Evolutionary conservation across 2,113 vertebrate species (phyloP).

Genomic region (Oreochromis spilurus): DNA sequence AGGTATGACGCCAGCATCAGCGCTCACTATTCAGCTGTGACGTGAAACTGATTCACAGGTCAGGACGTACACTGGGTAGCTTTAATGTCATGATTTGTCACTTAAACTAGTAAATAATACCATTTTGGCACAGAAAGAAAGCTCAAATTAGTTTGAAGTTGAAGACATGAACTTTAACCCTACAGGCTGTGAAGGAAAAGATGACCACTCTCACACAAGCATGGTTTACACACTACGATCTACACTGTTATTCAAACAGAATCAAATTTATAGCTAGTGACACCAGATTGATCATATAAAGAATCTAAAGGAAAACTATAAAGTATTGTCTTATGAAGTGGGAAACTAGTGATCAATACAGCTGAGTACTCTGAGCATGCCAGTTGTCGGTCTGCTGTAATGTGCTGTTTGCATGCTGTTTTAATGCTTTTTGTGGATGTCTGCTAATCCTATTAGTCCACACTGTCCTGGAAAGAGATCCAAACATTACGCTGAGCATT

Average conservation of each 20-base stretch:
- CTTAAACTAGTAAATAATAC: neutral
- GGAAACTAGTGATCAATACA: neutral
- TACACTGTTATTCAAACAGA: neutral
- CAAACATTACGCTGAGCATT: neutral
- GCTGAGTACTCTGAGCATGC: neutral
- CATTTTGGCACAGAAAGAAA: neutral
- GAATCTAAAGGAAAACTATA: neutral
- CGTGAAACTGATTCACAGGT: neutral
- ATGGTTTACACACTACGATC: neutral
- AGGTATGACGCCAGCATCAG: neutral
- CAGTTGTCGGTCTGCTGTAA: neutral
- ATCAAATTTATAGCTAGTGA: neutral
- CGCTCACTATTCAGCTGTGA: neutral
- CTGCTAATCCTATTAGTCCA: neutral
- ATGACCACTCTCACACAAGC: neutral
- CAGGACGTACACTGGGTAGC: neutral
- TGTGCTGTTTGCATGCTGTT: neutral
- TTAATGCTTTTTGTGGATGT: neutral
- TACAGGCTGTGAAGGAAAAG: neutral
- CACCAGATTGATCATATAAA: neutral
- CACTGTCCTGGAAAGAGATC: conserved; percentile 12
- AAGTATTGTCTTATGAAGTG: neutral
- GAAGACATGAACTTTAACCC: neutral
- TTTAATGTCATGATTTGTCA: neutral
- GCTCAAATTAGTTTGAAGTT: neutral